phyloP scores from a whole-genome alignment of 1,140 invertebrate species.

The Drosophila orosa region DNA sequence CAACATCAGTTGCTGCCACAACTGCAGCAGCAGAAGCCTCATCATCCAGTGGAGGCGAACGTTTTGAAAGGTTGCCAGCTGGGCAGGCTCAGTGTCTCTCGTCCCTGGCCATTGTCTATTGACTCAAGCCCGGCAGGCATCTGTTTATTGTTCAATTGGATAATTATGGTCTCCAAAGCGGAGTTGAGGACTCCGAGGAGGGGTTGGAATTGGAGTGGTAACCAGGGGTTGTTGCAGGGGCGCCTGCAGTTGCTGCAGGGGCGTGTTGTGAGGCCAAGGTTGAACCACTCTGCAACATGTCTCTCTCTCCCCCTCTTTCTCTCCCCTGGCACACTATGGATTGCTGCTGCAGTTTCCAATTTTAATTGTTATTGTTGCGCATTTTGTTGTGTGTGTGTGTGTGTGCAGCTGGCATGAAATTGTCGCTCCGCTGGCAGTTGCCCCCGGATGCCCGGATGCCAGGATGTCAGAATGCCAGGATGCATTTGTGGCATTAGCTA shows the following conservation, averaged over 20 bases:
- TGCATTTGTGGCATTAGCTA: constrained; percentile 75
- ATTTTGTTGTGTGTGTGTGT: constrained; percentile 45
- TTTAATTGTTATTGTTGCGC: constrained; percentile 82
- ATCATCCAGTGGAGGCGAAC: constrained; percentile 3
- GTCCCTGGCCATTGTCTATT: constrained; percentile 62
- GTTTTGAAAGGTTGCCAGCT: constrained; percentile 56
- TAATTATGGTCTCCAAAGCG: constrained; percentile 71
- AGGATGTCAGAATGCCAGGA: constrained; percentile 44
- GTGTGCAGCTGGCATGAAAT: constrained; percentile 73
- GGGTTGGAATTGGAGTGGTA: constrained; percentile 4
- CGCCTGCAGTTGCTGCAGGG: constrained; percentile 15
- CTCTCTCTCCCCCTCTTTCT: not conserved
- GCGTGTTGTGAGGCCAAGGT: constrained; percentile 52
- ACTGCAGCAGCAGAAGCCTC: constrained; percentile 21
- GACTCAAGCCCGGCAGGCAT: constrained; percentile 69
- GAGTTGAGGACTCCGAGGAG: constrained; percentile 1
- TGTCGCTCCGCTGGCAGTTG: constrained; percentile 40
- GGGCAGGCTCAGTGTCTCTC: constrained; percentile 30
- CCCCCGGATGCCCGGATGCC: constrained; percentile 44
- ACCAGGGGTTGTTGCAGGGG: not conserved
- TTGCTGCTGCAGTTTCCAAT: constrained; percentile 54
- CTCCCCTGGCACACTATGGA: constrained; percentile 30
- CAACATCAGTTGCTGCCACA: constrained; percentile 21
- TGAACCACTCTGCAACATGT: constrained; percentile 25
- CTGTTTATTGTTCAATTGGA: constrained; percentile 82